These are phyloP conservation scores for Crotalus viridis DNA, from an alignment of 2,113 vertebrate genomes.

Conservation along the genomic window DNA sequence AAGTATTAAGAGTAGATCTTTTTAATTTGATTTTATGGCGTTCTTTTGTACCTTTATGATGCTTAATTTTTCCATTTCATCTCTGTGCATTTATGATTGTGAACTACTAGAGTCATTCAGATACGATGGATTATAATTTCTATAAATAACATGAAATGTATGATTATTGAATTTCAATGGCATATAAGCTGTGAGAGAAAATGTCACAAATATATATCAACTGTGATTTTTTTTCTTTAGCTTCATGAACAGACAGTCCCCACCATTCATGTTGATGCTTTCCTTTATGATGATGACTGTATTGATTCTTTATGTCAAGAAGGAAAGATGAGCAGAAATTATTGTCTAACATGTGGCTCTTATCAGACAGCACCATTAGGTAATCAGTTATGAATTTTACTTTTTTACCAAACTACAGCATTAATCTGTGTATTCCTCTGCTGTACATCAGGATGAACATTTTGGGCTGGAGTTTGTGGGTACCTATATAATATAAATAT, in stretches of 20 bases:
- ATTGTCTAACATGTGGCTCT: conserved; percentile 85
- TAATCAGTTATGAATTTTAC: conserved; percentile 58
- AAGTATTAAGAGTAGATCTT: neutral
- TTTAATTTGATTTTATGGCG: neutral
- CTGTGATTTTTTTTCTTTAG: conserved; percentile 65
- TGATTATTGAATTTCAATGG: neutral
- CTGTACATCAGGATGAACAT: neutral
- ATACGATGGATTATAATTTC: neutral
- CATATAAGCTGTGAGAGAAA: neutral
- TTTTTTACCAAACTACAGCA: conserved; percentile 18
- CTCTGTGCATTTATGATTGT: neutral
- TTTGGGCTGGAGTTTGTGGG: neutral
- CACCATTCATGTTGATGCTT: conserved; percentile 85
- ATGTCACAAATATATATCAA: neutral
- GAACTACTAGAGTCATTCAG: neutral
- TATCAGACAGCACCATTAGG: conserved; percentile 80
- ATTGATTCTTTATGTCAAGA: conserved; percentile 86
- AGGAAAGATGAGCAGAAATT: conserved; percentile 87
- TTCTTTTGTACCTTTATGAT: neutral
- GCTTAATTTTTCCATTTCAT: neutral
- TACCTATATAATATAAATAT: neutral
- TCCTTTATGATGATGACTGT: conserved; percentile 89
- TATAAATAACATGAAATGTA: neutral
- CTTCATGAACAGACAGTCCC: conserved; percentile 75
- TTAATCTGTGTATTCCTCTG: neutral